Percentiles rank a stretch among this genome's conserved stretches.
Conservation (phyloP, 2,113 vertebrate species). For the Oplegnathus fasciatus region DNA sequence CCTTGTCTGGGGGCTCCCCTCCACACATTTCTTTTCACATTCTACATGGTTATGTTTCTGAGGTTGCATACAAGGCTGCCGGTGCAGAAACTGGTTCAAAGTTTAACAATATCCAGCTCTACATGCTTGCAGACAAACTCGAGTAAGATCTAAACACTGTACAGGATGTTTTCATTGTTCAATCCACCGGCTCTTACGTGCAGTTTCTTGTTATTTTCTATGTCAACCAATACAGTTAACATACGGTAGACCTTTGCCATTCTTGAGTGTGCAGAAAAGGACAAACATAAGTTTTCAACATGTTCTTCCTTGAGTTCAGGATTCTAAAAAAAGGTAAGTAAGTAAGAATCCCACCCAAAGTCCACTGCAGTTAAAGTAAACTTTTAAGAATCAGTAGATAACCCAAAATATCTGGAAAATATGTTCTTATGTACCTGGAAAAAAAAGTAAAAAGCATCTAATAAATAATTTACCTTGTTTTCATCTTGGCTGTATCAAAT, state of each 20-base stretch:
- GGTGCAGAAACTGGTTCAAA: neutral
- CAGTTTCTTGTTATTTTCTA: neutral
- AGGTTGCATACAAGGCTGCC: neutral
- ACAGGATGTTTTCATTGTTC: neutral
- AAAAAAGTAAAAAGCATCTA: neutral
- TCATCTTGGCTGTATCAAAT: neutral
- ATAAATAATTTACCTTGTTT: neutral
- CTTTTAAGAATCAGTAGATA: neutral
- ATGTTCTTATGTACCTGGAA: neutral
- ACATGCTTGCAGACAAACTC: neutral
- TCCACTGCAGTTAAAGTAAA: neutral
- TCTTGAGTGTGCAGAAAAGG: neutral
- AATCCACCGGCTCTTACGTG: neutral
- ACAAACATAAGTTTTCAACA: neutral
- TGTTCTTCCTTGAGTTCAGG: neutral
- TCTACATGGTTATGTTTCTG: slow-evolving; percentile 19
- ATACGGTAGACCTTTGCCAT: neutral
- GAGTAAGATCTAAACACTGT: neutral
- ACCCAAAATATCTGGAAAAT: neutral
- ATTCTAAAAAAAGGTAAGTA: neutral
- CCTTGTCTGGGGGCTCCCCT: slow-evolving; percentile 42
- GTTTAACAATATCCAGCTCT: slow-evolving; percentile 2
- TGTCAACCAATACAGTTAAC: neutral
- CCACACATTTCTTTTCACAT: slow-evolving; percentile 21
- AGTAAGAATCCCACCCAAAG: neutral